Evolutionary conservation across 2,888 invertebrate genomes (phyloP), one percentile per base, ranked within the genome.

Genomic region (Amiota mariae): DNA sequence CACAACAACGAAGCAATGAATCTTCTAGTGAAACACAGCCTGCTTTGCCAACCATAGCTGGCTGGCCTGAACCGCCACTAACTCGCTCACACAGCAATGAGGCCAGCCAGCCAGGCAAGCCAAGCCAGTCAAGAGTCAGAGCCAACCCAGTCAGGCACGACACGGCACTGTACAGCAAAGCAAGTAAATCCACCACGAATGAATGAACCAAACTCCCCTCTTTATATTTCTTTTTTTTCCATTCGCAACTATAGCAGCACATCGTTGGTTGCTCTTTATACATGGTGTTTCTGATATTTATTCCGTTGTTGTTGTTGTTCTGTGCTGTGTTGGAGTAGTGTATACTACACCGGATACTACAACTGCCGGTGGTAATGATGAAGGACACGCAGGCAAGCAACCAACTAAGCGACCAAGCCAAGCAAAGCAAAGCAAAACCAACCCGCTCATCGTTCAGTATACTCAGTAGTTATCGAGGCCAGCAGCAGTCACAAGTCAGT

Each of bases 81-180:
- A 18, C 72, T 75, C 72, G 73, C 73, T 72, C 74, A 73, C 75
- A 72, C 73, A 24, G 24, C 8, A 75, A 51, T 57, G 64, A 64
- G 63, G 66, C 73, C 75, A 72, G 54, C 66, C 24, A 24, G n/a
- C n/a, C 72, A 56, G 24, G 49, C 66, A 24, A 24, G 24, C 24
- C 72, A 56, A 61, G 36, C 36, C 74, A 74, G 75, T 74, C 75
- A 74, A 74, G 77, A 63, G 54, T 68, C 63, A 67, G 9, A 15
- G 24, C 12, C 71, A 71, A 61, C 18, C 18, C 47, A 71, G 10
- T 15, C 46, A 56, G 15, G 46, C 59, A 47, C 13, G 6, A 36
- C 36, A 36, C 36, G 36, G 36, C 36, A 36, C 36, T 36, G 36
- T 36, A 36, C 56, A 24, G 12, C 67, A 68, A 36, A 36, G 36